Conservation (phyloP, 2,888 invertebrate genomes). For the Rapana venosa region DNA sequence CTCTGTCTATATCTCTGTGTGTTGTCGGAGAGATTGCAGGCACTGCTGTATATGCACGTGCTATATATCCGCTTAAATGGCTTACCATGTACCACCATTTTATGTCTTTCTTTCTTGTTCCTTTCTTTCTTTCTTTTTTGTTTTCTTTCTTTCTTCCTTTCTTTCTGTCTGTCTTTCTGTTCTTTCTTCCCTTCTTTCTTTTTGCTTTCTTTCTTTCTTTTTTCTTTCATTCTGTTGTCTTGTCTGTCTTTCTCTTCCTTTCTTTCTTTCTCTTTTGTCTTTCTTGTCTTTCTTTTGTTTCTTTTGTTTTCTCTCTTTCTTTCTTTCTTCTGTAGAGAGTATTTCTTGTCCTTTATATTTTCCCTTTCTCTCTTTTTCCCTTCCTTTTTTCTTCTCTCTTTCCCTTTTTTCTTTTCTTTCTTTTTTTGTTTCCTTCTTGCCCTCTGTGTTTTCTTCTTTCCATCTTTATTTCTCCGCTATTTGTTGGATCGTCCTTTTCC, state of each 20-base stretch:
- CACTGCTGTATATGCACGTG: no score
- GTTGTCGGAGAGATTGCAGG: no score
- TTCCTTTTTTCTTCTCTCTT: not conserved
- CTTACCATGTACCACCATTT: no score
- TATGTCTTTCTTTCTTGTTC: not conserved
- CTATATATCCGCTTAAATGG: no score
- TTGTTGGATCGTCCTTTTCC: no score
- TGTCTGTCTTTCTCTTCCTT: no score
- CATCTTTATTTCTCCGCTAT: no score
- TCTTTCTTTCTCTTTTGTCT: no score
- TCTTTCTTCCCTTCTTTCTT: not conserved
- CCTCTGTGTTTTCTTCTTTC: not conserved
- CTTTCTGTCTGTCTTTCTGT: not conserved
- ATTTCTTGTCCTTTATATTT: not conserved
- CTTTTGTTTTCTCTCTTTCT: not conserved
- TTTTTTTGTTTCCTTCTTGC: not conserved
- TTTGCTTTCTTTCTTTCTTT: not conserved
- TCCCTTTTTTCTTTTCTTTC: not conserved
- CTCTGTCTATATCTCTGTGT: no score
- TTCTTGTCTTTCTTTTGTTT: no score
- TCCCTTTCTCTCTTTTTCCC: not conserved
- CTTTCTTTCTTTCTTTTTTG: not conserved
- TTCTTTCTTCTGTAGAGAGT: not conserved
- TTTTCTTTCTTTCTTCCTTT: not conserved
- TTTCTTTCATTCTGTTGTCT: not conserved